Percentiles rank a stretch among this genome's conserved stretches.
phyloP scores from a whole-genome alignment of 2,888 invertebrate genomes.

The Drosophila bunnanda region DNA sequence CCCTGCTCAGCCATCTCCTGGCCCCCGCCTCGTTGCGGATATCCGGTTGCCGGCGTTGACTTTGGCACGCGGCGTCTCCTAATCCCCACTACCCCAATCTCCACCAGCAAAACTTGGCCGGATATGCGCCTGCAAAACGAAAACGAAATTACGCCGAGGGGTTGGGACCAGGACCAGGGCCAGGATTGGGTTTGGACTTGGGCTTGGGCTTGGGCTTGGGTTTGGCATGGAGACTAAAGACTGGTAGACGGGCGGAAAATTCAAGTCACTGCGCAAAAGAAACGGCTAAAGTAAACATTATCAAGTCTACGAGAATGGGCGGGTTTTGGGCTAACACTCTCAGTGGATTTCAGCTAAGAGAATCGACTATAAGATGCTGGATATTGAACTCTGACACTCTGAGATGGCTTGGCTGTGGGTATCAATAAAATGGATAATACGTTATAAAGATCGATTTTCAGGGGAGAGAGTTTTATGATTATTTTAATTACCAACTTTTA shows the following conservation, averaged over 20 bases:
- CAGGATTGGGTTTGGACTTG: neutral
- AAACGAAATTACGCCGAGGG: slow-evolving; percentile 67
- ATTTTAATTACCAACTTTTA: neutral
- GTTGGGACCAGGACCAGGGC: neutral
- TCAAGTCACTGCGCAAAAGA: slow-evolving; percentile 55
- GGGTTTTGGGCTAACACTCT: slow-evolving; percentile 12
- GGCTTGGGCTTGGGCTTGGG: slow-evolving; percentile 22
- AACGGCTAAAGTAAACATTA: slow-evolving; percentile 59
- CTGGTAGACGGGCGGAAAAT: slow-evolving; percentile 32
- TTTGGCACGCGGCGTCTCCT: slow-evolving; percentile 56
- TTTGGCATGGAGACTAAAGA: slow-evolving; percentile 7
- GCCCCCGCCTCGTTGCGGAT: slow-evolving; percentile 47
- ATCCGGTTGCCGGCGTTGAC: slow-evolving; percentile 68
- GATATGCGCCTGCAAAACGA: slow-evolving; percentile 64
- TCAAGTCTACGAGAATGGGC: slow-evolving; percentile 34
- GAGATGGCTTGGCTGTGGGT: neutral
- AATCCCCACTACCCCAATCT: slow-evolving; percentile 44
- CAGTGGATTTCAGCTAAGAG: slow-evolving; percentile 1
- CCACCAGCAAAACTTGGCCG: slow-evolving; percentile 46
- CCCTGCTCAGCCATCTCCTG: slow-evolving; percentile 14
- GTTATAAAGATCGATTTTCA: neutral
- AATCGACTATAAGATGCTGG: neutral
- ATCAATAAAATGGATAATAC: neutral
- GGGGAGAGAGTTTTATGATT: too few relatives aligned
- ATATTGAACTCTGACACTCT: neutral